Evolutionary conservation across 2,797 vertebrate genomes (phyloP).

Genomic region (Melanogrammus aeglefinus): DNA sequence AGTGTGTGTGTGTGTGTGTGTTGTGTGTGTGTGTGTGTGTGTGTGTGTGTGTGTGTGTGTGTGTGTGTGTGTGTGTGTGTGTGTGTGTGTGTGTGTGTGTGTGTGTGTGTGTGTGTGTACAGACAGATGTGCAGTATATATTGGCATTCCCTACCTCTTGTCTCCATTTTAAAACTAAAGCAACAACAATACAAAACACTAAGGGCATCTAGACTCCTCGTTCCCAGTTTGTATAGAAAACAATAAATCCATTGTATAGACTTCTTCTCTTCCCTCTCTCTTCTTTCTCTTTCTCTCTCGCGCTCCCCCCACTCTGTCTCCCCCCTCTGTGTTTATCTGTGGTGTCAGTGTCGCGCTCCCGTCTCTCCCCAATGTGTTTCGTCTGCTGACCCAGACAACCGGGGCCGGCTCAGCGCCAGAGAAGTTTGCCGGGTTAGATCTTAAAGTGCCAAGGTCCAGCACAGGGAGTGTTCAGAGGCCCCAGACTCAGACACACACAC

Average conservation of each 20-base stretch:
- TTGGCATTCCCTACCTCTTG: neutral
- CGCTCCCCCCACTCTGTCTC: neutral
- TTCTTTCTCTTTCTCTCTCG: conserved; percentile 10
- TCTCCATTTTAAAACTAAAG: neutral
- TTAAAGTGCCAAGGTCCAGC: conserved; percentile 51
- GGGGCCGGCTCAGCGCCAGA: conserved; percentile 31
- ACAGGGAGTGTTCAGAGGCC: conserved; percentile 56
- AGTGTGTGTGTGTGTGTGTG: too few species aligned
- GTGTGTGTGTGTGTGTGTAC: too few species aligned
- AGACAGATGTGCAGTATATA: too few species aligned
- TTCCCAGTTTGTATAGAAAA: neutral
- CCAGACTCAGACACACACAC: conserved; percentile 22
- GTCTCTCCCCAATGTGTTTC: neutral
- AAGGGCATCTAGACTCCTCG: neutral
- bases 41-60: too few species aligned
- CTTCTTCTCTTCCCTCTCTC: neutral
- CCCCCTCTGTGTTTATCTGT: neutral
- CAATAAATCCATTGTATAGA: neutral
- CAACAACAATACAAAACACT: neutral
- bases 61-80: too few species aligned
- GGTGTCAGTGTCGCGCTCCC: neutral
- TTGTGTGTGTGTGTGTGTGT: too few species aligned
- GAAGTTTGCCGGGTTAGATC: conserved; percentile 40
- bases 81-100: too few species aligned
- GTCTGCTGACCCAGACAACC: neutral